Percentiles rank a stretch among this genome's conserved stretches.
Evolutionary conservation across 1,140 invertebrate species (phyloP).

Genomic region (Littorina saxatilis): DNA sequence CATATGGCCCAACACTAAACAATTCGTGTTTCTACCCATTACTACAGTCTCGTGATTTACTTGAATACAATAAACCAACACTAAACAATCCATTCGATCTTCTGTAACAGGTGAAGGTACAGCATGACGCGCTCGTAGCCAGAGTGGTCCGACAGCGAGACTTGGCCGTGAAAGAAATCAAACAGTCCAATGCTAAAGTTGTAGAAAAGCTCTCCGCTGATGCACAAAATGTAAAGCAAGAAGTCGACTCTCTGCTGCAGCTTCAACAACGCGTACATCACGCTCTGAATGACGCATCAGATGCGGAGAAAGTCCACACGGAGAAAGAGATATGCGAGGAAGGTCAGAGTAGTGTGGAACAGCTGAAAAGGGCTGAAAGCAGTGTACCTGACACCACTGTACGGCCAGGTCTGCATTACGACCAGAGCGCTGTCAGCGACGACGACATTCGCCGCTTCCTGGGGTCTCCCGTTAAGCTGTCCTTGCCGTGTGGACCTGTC

Average conservation of each 20-base stretch:
- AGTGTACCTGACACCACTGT: neutral
- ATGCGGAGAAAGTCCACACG: constrained; percentile 2
- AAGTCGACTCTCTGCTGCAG: constrained; percentile 15
- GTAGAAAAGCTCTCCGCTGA: neutral
- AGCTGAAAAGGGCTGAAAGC: neutral
- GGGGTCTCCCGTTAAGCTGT: constrained; percentile 23
- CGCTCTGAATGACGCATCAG: constrained; percentile 1
- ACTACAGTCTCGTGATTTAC: too few species aligned
- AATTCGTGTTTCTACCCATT: too few species aligned
- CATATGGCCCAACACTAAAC: too few species aligned
- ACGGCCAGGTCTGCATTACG: constrained; percentile 12
- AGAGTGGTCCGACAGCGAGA: neutral
- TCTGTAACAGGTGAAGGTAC: constrained; percentile 21
- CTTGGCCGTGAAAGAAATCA: neutral
- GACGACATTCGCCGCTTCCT: constrained; percentile 13
- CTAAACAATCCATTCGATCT: too few species aligned
- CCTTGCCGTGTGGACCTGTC: neutral
- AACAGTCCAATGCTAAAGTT: neutral
- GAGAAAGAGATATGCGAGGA: constrained; percentile 24
- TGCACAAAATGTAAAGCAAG: neutral
- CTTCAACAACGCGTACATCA: neutral
- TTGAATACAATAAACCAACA: too few species aligned
- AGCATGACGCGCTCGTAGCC: constrained; percentile 4
- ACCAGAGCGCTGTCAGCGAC: neutral
- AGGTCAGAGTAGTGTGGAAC: constrained; percentile 5